These are phyloP conservation scores for Gadus macrocephalus DNA, from an alignment of 2,113 vertebrate species.

Conservation along the genomic window DNA sequence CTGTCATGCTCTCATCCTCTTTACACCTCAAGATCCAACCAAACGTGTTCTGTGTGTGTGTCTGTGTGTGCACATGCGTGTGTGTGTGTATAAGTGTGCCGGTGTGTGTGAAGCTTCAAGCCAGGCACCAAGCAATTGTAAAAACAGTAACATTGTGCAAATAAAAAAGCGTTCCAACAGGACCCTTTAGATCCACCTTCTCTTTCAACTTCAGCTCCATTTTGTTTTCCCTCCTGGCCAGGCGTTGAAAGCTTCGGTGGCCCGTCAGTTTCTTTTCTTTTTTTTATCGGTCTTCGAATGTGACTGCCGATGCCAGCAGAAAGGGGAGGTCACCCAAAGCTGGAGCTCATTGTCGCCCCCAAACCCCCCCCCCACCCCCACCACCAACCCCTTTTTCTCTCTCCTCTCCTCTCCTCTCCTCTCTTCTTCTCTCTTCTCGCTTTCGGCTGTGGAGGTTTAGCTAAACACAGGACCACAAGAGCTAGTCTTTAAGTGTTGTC, in stretches of 20 bases:
- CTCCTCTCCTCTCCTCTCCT: not conserved
- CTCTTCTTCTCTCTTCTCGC: conserved; percentile 19
- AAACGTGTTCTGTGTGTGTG: not conserved
- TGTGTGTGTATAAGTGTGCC: no score
- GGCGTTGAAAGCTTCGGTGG: conserved; percentile 33
- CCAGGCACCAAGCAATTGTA: not conserved
- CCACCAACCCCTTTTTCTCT: not conserved
- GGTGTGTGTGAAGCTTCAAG: not conserved
- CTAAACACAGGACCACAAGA: conserved; percentile 85
- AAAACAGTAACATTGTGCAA: conserved; percentile 1
- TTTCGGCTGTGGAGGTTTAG: conserved; percentile 62
- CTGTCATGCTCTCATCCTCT: not conserved
- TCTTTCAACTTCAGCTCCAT: no score
- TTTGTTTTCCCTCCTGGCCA: no score
- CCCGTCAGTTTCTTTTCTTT: conserved; percentile 16
- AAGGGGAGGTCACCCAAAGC: conserved; percentile 31
- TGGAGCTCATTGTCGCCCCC: conserved; percentile 19
- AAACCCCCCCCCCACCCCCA: not conserved
- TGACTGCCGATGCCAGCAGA: conserved; percentile 21
- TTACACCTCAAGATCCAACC: not conserved
- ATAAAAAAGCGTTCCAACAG: conserved; percentile 2
- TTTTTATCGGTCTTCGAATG: conserved; percentile 15
- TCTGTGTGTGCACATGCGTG: no score
- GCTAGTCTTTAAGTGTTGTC: conserved; percentile 87
- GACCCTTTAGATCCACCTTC: conserved; percentile 20